phyloP scores from a whole-genome alignment of 2,888 invertebrate species.

The Celastrina argiolus region DNA sequence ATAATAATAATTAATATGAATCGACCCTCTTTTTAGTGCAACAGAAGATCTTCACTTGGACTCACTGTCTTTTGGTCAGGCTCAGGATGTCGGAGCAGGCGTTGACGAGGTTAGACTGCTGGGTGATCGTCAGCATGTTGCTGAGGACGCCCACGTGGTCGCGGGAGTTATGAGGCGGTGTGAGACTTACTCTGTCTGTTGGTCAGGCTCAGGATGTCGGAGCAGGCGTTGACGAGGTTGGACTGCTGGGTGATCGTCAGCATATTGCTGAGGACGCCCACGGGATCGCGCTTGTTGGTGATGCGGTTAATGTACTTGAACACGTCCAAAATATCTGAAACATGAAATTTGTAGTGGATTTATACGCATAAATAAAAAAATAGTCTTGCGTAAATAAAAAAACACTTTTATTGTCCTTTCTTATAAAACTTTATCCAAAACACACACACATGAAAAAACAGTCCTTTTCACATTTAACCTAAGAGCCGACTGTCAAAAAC shows the following conservation, averaged over 20 bases:
- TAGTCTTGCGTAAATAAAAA: no score
- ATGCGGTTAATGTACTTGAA: constrained; percentile 48
- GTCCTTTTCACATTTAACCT: no score
- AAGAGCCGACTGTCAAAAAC: no score
- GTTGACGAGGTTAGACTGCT: constrained; percentile 40
- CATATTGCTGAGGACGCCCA: constrained; percentile 45
- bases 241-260: constrained; percentile 46
- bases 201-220: constrained; percentile 41
- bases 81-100: constrained; percentile 38
- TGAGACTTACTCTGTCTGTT: constrained; percentile 27
- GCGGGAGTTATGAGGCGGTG: constrained; percentile 45
- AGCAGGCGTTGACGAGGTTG: constrained; percentile 40
- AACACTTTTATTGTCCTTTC: no score
- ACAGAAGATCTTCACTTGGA: no score
- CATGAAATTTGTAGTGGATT: no score
- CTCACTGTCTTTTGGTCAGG: constrained; percentile 37
- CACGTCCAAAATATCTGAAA: constrained; percentile 43
- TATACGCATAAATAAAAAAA: no score
- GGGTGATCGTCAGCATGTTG: constrained; percentile 47
- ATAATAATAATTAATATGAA: no score
- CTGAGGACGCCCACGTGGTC: constrained; percentile 48
- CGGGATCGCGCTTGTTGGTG: constrained; percentile 41
- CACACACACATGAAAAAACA: no score
- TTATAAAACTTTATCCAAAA: no score
- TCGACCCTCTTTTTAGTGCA: no score